A percentile compares a stretch with the other conserved stretches of the same genome.
Conservation (phyloP, 1,140 invertebrate species). For the Rhizoglyphus robini region DNA sequence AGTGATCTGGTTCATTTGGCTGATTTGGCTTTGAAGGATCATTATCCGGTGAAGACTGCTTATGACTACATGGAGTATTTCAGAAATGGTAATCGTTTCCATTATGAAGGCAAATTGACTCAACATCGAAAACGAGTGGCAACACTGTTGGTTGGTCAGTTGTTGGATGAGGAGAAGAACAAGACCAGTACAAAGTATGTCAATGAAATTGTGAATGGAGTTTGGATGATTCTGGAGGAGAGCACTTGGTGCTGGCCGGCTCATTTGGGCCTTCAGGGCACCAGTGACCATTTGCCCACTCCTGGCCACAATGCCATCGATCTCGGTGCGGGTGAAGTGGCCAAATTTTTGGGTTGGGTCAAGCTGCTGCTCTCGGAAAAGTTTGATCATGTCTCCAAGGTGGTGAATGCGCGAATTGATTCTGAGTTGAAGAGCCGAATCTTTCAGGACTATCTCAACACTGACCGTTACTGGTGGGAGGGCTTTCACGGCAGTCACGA, state of each 20-base stretch:
- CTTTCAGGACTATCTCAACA: background rate
- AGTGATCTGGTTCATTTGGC: too few species aligned
- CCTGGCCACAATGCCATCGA: conserved; percentile 14
- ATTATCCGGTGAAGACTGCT: too few species aligned
- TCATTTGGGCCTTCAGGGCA: conserved; percentile 6
- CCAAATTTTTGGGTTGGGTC: too few species aligned
- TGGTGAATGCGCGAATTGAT: conserved; percentile 7
- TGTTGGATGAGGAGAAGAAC: background rate
- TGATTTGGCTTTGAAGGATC: too few species aligned
- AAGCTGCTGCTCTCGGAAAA: conserved; percentile 11
- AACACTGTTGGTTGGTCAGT: background rate
- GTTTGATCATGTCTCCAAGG: conserved; percentile 7
- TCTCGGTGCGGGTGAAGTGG: too few species aligned
- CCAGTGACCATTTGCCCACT: conserved; percentile 2
- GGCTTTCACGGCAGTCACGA: conserved; percentile 12
- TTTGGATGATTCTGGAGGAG: conserved; percentile 18
- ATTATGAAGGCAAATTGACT: background rate
- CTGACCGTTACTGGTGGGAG: conserved; percentile 8
- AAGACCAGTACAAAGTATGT: background rate
- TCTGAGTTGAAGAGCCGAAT: conserved; percentile 21
- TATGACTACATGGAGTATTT: background rate
- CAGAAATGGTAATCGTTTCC: background rate
- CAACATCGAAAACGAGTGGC: background rate
- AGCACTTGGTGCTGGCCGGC: conserved; percentile 15
- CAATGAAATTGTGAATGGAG: conserved; percentile 19